phyloP scores from a whole-genome alignment of 2,888 invertebrate genomes.

The Mesochorus sp. region DNA sequence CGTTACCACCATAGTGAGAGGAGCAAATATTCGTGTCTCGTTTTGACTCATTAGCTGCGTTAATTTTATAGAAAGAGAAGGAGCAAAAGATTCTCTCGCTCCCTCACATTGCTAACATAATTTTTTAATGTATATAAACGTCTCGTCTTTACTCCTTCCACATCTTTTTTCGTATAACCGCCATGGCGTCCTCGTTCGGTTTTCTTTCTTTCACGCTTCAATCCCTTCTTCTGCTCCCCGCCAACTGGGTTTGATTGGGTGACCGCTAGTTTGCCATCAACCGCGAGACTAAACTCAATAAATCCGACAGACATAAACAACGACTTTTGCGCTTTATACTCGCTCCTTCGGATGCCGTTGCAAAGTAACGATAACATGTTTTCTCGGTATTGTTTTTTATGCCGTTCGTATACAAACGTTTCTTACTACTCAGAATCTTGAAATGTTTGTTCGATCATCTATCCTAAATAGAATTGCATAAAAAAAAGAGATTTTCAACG shows the following conservation, averaged over 20 bases:
- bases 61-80: too few relatives aligned
- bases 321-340: slow-evolving; percentile 18
- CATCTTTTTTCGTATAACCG: neutral
- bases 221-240: slow-evolving; percentile 7
- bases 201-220: slow-evolving; percentile 9
- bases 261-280: slow-evolving; percentile 15
- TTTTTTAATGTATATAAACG: slow-evolving; percentile 27
- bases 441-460: neutral
- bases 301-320: slow-evolving; percentile 52
- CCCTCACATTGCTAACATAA: slow-evolving; percentile 13
- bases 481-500: too few relatives aligned
- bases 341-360: neutral
- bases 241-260: slow-evolving; percentile 31
- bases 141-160: neutral
- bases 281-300: slow-evolving; percentile 57
- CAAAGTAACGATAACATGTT: slow-evolving; percentile 41
- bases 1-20: slow-evolving; percentile 21
- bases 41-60: neutral
- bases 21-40: neutral
- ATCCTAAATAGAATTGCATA: neutral
- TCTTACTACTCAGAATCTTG: neutral
- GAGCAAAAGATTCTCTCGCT: neutral
- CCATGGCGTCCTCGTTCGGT: slow-evolving; percentile 2
- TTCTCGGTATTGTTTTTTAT: slow-evolving; percentile 34
- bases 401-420: neutral